Percentiles rank a stretch among this genome's conserved stretches.
These are phyloP conservation scores for Enteromius anoplus DNA, from an alignment of 2,797 vertebrate species.

Conservation along the genomic window DNA sequence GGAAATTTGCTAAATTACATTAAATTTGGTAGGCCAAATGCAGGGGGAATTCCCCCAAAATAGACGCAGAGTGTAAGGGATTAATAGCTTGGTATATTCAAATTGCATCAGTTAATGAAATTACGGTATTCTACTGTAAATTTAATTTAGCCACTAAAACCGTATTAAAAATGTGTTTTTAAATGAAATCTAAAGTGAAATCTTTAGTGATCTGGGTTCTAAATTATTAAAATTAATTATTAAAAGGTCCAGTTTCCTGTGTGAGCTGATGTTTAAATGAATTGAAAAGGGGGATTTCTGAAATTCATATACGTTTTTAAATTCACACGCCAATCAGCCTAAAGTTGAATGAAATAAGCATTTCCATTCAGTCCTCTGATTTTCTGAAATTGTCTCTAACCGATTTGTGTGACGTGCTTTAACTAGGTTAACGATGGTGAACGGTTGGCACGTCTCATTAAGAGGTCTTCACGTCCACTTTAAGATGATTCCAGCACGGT, in stretches of 20 bases:
- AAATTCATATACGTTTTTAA: background rate
- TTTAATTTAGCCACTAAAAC: no score
- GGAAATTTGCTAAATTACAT: no score
- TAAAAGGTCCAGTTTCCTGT: background rate
- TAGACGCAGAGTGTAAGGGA: no score
- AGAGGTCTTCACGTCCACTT: conserved; percentile 28
- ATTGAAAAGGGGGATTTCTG: background rate
- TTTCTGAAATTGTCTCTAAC: conserved; percentile 1
- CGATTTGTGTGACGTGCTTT: background rate
- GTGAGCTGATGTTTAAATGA: background rate
- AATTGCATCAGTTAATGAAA: no score
- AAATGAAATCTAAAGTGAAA: no score
- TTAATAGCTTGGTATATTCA: no score
- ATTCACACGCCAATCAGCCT: background rate
- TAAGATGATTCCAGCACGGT: background rate
- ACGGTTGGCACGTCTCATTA: conserved; percentile 17
- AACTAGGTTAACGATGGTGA: conserved; percentile 15
- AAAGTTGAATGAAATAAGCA: background rate
- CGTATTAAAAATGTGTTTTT: no score
- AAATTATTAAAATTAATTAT: background rate
- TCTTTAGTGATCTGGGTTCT: background rate
- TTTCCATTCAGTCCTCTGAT: conserved; percentile 3
- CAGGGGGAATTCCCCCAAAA: no score
- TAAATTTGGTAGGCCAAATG: no score
- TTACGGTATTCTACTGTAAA: no score